Percentiles rank a stretch among this genome's conserved stretches.
phyloP scores from a whole-genome alignment of 2,888 invertebrate genomes.

The Strigamia transsilvanica region DNA sequence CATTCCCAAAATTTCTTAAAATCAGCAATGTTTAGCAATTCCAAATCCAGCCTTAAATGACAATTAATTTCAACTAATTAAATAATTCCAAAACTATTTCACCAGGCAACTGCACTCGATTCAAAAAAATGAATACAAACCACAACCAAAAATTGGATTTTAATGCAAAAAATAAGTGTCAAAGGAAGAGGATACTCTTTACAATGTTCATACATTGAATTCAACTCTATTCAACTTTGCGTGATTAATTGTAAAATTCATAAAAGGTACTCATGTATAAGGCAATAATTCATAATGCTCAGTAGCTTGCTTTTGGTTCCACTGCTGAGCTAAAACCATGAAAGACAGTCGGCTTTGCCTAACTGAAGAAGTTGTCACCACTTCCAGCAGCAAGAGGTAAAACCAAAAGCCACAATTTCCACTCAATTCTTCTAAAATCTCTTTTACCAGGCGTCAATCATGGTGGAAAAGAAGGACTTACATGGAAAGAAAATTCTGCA shows the following conservation, averaged over 20 bases:
- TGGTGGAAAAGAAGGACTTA: constrained; percentile 2
- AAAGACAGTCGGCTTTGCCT: not conserved
- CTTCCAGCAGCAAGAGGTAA: constrained; percentile 1
- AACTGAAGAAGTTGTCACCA: not conserved
- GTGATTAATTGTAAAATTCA: not conserved
- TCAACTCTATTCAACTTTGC: not conserved
- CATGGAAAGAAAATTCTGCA: not conserved
- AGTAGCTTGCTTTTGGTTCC: no score
- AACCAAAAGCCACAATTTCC: not conserved
- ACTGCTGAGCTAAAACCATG: not conserved
- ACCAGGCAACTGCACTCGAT: not conserved
- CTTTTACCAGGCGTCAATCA: not conserved
- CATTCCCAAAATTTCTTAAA: not conserved
- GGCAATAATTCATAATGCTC: no score
- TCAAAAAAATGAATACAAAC: not conserved
- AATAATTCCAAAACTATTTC: not conserved
- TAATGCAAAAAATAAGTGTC: constrained; percentile 1
- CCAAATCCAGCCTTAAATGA: not conserved
- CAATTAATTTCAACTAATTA: not conserved
- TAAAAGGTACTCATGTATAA: not conserved
- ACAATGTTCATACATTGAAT: not conserved
- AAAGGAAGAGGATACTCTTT: constrained; percentile 11
- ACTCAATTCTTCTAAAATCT: not conserved
- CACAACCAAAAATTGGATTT: not conserved
- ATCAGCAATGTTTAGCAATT: not conserved